Evolutionary conservation across 2,113 vertebrate genomes (phyloP), one percentile per base, ranked within the genome.

Genomic region (Spilogale gracilis): DNA sequence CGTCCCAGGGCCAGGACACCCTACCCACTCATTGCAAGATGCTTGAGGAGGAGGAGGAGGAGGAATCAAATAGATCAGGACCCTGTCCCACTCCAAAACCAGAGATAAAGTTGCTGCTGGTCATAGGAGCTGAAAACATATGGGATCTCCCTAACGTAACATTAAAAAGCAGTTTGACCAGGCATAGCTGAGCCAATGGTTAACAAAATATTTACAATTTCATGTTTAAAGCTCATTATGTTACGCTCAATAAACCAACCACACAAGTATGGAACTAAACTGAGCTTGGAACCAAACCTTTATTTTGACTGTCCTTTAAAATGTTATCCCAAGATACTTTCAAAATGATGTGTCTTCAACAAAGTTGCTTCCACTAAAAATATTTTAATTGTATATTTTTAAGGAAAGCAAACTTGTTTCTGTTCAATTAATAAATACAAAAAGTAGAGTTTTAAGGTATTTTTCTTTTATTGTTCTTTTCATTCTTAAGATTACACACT

Each of bases 161-260:
- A 8, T 54, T 83, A 48, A 83, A 92, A 61, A 76, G 43, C 78
- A 30, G 43, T 90, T 56, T 58, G 18, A 74, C 80, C 14, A 63
- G 93, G 18, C 13, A 20, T 20, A 8, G 2, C 25, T 65, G 60
- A 85, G 56, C 23, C 9, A 12, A 11, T n/a, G 12, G 18, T 50
- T 85, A 85, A 74, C 38, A 86, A 97, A 89, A 58, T 74, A 93
- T 45, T 90, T 73, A 80, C 2, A 58, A 17, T 89, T 43, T 95
- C 52, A 63, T 38, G 76, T 69, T 92, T 89, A 82, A 9, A 88
- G 56, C 45, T 69, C 78, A 61, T 30, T 54, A 54, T 63, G 58
- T 90, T 85, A 90, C 38, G 65, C 23, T 58, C 73, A 80, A 74
- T 93, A 80, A 90, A 76, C 54, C 43, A 83, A 16, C 38, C 45